Percentiles rank a stretch among this genome's conserved stretches.
These are phyloP conservation scores for Melanotaenia boesemani DNA, from an alignment of 2,797 vertebrate genomes.

Conservation along the genomic window DNA sequence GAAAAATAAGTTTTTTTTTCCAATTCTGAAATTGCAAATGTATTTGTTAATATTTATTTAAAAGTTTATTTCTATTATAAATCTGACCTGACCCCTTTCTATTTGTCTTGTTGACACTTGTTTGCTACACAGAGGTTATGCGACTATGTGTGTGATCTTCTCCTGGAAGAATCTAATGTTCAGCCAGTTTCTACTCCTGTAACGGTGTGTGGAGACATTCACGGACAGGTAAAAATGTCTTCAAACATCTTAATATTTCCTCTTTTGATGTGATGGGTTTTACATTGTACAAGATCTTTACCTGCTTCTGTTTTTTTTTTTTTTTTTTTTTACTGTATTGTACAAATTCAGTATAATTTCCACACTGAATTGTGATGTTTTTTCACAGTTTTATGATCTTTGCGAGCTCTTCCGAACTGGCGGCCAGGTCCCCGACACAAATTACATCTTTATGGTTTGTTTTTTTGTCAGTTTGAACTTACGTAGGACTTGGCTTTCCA, in stretches of 20 bases:
- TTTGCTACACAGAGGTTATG: too few relatives aligned
- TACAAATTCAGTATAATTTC: not conserved
- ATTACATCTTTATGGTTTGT: slow-evolving; percentile 98
- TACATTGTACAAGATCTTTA: not conserved
- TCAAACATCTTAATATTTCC: not conserved
- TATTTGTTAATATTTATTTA: too few relatives aligned
- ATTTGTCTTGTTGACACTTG: too few relatives aligned
- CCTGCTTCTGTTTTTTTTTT: too few relatives aligned
- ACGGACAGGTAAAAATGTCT: slow-evolving; percentile 89
- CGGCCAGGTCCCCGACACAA: slow-evolving; percentile 94
- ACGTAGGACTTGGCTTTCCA: not conserved
- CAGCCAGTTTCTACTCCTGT: slow-evolving; percentile 95
- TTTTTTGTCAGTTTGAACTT: not conserved
- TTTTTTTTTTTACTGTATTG: too few relatives aligned
- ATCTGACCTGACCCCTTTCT: too few relatives aligned
- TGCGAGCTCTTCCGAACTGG: slow-evolving; percentile 98
- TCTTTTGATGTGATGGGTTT: not conserved
- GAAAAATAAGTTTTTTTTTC: too few relatives aligned
- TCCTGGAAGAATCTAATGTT: too few relatives aligned
- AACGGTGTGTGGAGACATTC: slow-evolving; percentile 97
- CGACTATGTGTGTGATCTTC: too few relatives aligned
- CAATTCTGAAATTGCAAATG: too few relatives aligned
- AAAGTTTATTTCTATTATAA: too few relatives aligned
- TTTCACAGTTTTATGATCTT: slow-evolving; percentile 92
- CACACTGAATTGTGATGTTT: not conserved